Conservation (phyloP, 2,797 vertebrate genomes). For the Enoplosus armatus region DNA sequence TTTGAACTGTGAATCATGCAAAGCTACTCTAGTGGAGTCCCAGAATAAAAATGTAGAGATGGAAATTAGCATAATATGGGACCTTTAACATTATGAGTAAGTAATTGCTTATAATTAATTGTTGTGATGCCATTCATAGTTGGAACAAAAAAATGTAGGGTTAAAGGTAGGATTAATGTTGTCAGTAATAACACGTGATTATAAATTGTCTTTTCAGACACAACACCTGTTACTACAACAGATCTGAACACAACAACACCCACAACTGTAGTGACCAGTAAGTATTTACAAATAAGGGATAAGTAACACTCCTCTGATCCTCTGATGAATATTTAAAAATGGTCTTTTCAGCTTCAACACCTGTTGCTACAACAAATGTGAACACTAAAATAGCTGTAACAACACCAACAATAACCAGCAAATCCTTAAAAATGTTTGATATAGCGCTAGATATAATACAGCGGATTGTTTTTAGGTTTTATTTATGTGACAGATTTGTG, state of each 20-base stretch:
- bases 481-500: neutral
- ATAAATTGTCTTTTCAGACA: neutral
- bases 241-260: neutral
- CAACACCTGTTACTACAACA: constrained; percentile 2
- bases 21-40: too few relatives aligned
- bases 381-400: neutral
- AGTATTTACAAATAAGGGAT: neutral
- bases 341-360: neutral
- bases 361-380: neutral
- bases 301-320: neutral
- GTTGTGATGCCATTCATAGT: too few relatives aligned
- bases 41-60: too few relatives aligned
- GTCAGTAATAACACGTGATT: too few relatives aligned
- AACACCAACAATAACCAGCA: neutral
- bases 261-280: neutral
- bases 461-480: neutral
- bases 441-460: too few relatives aligned
- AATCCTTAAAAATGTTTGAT: too few relatives aligned
- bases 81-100: too few relatives aligned
- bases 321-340: neutral
- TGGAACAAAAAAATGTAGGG: too few relatives aligned
- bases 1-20: too few relatives aligned
- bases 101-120: too few relatives aligned
- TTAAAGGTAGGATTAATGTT: too few relatives aligned
- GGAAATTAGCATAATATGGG: too few relatives aligned